Base-by-base conservation (phyloP, 2,888 invertebrate species). In the Sphinx pinastri region DNA sequence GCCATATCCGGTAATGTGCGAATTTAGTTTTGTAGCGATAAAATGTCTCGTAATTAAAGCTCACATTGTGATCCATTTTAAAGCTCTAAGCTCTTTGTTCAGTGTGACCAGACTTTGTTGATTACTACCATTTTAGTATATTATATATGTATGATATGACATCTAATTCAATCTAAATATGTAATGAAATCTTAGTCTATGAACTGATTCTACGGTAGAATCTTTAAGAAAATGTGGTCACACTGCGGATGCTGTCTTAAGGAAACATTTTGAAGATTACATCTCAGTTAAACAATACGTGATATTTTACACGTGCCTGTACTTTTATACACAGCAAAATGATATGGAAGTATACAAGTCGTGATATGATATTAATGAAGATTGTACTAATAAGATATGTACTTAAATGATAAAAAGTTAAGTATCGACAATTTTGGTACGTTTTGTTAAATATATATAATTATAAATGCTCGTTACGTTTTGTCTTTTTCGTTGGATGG, bases 371-470 rank as follows among this genome's bases (percentile, higher is more conserved):
- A 88, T 82, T 83, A 84, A 87, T 90, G 90, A 85, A 91, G 88
- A 91, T 93, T 92, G 92, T 92, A 92, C 93, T 93, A 92, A 90
- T 86, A 86, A 91, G 93, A 93, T 93, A 94, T 93, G 93, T 93
- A 91, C 90, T 92, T 90, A 91, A 89, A 89, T 81, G 86, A 88
- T 89, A 87, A 82, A 85, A 83, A 84, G 79, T 85, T 87, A 86
- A 81, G 84, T 89, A 86, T 88, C 84, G 83, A 86, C 80, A 87
- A 85, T 85, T 91, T 93, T 90, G 92, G 91, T 92, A 92, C 90
- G 84, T 81, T 79, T 81, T 79, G 73, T 74, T 77, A 76, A 75
- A 80, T 79, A 77, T 80, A 84, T 63, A 82, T 84, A 86, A 84
- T 85, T 89, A 89, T 93, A 93, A 93, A 94, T 93, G 92, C 92